phyloP scores from a whole-genome alignment of 2,113 vertebrate species.

The Danionella cerebrum region DNA sequence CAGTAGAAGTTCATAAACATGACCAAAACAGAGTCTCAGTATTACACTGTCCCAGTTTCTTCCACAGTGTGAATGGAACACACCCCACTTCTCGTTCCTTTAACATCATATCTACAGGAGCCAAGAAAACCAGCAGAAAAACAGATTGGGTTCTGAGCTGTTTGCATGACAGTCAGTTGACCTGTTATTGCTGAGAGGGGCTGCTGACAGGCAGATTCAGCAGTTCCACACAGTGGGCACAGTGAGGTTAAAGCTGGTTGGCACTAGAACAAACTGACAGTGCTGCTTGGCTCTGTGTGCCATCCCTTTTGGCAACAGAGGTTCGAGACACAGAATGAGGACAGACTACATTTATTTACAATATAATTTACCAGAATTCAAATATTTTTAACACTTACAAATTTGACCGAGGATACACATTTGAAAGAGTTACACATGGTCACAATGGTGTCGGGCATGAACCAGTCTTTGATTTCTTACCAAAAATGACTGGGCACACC shows the following conservation, averaged over 20 bases:
- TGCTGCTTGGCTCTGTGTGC: neutral
- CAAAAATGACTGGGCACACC: no score
- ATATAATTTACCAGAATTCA: neutral
- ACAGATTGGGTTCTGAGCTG: neutral
- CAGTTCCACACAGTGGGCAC: neutral
- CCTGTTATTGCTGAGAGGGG: neutral
- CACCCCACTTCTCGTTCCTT: neutral
- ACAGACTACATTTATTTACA: neutral
- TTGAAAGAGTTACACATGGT: no score
- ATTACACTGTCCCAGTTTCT: neutral
- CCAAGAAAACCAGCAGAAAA: neutral
- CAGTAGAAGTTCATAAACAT: neutral
- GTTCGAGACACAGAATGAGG: neutral
- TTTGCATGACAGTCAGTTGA: neutral
- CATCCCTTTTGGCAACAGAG: neutral
- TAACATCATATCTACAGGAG: neutral
- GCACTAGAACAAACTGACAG: neutral
- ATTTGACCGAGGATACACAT: no score
- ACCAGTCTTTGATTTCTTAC: no score
- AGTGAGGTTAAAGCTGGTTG: slow-evolving; percentile 1
- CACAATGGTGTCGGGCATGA: no score
- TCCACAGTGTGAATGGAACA: neutral
- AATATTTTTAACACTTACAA: no score
- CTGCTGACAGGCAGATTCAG: neutral
- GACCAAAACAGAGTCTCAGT: neutral